Conservation (phyloP, 1,140 invertebrate species). For the Epicauta chinensis region DNA sequence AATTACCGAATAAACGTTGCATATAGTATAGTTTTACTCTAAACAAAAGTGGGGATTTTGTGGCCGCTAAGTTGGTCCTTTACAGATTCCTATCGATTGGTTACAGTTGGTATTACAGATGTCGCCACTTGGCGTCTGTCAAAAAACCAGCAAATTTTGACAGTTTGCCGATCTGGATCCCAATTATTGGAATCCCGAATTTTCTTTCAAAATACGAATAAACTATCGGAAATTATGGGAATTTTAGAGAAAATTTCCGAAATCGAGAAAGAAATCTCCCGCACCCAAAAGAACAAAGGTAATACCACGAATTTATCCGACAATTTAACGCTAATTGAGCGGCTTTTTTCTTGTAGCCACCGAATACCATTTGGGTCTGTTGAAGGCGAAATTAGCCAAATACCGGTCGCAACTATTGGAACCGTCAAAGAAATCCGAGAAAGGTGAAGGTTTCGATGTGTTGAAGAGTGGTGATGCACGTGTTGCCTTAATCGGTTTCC, state of each 20-base stretch:
- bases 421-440: conserved; percentile 90
- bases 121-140: too few relatives aligned
- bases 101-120: too few relatives aligned
- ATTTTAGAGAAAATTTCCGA: conserved; percentile 97
- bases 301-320: neutral
- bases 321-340: too few relatives aligned
- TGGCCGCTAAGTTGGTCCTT: too few relatives aligned
- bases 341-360: conserved; percentile 79
- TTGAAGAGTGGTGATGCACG: conserved; percentile 98
- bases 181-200: too few relatives aligned
- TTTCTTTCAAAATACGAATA: too few relatives aligned
- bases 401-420: conserved; percentile 93
- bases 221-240: conserved; percentile 70
- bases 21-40: too few relatives aligned
- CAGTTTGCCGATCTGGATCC: too few relatives aligned
- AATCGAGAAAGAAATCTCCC: conserved; percentile 95
- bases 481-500: conserved; percentile 96
- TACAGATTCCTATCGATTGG: too few relatives aligned
- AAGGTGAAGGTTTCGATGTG: conserved; percentile 99
- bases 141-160: too few relatives aligned
- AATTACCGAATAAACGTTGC: too few relatives aligned
- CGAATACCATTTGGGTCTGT: conserved; percentile 95
- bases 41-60: too few relatives aligned
- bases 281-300: conserved; percentile 99
- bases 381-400: conserved; percentile 99